phyloP scores from a whole-genome alignment of 2,888 invertebrate species.

The Drosophila anomalipes region DNA sequence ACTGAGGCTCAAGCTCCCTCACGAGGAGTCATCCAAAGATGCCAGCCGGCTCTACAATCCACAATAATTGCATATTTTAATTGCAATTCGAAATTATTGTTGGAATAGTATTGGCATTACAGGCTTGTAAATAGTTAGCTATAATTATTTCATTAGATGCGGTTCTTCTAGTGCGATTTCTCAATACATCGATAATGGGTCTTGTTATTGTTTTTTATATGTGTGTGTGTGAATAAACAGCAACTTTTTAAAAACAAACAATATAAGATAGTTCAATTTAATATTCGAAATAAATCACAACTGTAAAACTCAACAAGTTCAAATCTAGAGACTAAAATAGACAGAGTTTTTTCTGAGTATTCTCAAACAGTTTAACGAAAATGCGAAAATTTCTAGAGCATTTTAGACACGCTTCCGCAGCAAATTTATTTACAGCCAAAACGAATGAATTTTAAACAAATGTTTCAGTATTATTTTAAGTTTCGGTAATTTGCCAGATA shows the following conservation, averaged over 20 bases:
- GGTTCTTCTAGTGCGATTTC: slow-evolving; percentile 13
- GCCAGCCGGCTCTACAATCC: slow-evolving; percentile 25
- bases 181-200: not conserved
- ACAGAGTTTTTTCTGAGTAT: not conserved
- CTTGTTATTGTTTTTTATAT: not conserved
- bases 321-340: not conserved
- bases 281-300: not conserved
- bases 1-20: not conserved
- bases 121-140: slow-evolving; percentile 70
- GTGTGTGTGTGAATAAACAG: not conserved
- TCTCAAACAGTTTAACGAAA: not conserved
- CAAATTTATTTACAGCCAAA: slow-evolving; percentile 16
- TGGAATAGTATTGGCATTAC: slow-evolving; percentile 72
- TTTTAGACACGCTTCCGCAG: not conserved
- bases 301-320: not conserved
- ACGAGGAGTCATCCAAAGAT: slow-evolving; percentile 20
- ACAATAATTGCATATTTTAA: slow-evolving; percentile 79
- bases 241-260: not conserved
- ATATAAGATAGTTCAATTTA: not conserved
- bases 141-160: slow-evolving; percentile 73
- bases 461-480: not conserved
- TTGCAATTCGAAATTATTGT: slow-evolving; percentile 61
- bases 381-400: not conserved
- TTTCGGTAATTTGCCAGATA: not conserved
- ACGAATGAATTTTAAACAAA: slow-evolving; percentile 12